Evolutionary conservation across 1,140 invertebrate species (phyloP), one percentile per base, ranked within the genome.

Genomic region (Apocrypta bakeri): DNA sequence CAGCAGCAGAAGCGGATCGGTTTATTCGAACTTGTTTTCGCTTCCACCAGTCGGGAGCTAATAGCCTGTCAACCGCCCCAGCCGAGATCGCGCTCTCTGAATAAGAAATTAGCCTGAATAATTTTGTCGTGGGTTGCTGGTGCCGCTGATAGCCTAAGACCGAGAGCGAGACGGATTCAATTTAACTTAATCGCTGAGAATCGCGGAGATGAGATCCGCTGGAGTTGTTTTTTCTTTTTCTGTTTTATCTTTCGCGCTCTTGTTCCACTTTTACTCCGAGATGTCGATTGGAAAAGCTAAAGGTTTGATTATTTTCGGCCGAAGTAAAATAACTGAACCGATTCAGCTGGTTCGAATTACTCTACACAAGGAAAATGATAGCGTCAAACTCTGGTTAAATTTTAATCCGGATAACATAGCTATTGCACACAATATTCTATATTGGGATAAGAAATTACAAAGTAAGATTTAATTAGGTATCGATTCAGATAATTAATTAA

Each of bases 21-120:
- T 74, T 79, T 83, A 83, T 83, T 72, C 73, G 14, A 77, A 80
- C 72, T 83, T 64, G 78, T 83, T 80, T 83, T 77, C 78, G 73
- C 78, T 69, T 71, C 63, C 72, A 33, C 78, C 27, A 25, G 69
- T 64, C 42, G 63, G 76, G 56, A 48, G 78, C 82, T 83, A 83
- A 83, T 83, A 83, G 82, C 78, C 78, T 83, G 82, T 83, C 82
- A 83, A 83, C 72, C 40, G 42, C 42, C 79, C 48, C 17, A 21
- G 63, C 82, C 73, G 42, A 29, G 72, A 79, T 80, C 76, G 78
- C 73, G 72, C 77, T 80, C 77, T 63, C 78, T 76, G 82, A 83
- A 83, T 83, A 83, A 83, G 82, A 83, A 76, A 80, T 80, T 80
- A 83, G 73, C 71, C 25, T 80, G 78, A 83, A 83, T 83, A 80